Evolutionary conservation across 2,797 vertebrate genomes (phyloP), one percentile per base, ranked within the genome.

Genomic region (Argentina silus): DNA sequence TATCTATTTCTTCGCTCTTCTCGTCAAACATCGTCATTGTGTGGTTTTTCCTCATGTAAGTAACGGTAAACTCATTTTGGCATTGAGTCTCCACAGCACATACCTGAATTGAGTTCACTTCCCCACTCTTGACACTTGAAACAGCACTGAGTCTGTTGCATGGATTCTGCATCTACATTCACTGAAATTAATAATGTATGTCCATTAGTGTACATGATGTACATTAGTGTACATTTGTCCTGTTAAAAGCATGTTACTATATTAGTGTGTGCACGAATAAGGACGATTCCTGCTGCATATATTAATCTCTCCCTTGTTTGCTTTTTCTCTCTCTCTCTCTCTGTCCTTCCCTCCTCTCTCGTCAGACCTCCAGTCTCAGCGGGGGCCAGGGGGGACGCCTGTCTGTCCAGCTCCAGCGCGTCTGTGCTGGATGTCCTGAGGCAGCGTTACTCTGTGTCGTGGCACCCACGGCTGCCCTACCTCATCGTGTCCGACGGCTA

Each of bases 401-500:
- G 86, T 74, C 84, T 93, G 56, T 94, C 93, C 83, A 96, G 94
- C 87, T 98, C 97, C 15, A 93, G 94, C 74, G 78, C 90, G 79
- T 98, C 98, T 47, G 91, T 94, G 43, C 84, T 21, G 48, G 98
- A 99, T 57, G 48, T 89, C 50, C 80, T 95, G 87, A 94, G 96
- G 66, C 98, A 99, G 90, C 95, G 95, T 11, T 99, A 95, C 83
- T 99, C 96, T 15, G 87, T 98, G 76, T 94, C 95, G 67, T 96
- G 96, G 75, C 98, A 99, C 70, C 95, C 96, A 2, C 93, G 91
- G 14, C 88, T 96, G 7, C 92, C 95, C 10, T 96, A 95, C 89
- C 90, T 99, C 75, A 87, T 99, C 57, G 91, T 97, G 73, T 99
- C 98, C 56, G 98, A 99, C 78, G 98, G 98, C 19, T 99, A 99